These are phyloP conservation scores for Xenopus tropicalis DNA, from an alignment of 2,113 vertebrate genomes.

Conservation along the genomic window UCB_Xtro_10.0 CM004447.2:31178001-31178500, in stretches of 20 bases:
- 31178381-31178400: slow-evolving; percentile 17
- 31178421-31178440: slow-evolving; percentile 33
- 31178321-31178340: slow-evolving; percentile 42
- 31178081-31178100: slow-evolving; percentile 21
- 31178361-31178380: slow-evolving; percentile 1
- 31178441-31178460: slow-evolving; percentile 8
- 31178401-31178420: slow-evolving; percentile 32
- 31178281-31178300: slow-evolving; percentile 37
- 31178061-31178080: slow-evolving; percentile 39
- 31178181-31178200: slow-evolving; percentile 32
- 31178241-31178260: slow-evolving; percentile 27
- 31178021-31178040: slow-evolving; percentile 43
- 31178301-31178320: slow-evolving; percentile 28
- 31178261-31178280: slow-evolving; percentile 37
- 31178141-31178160: slow-evolving; percentile 32
- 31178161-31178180: slow-evolving; percentile 32
- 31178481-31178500: neutral
- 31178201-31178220: slow-evolving; percentile 43
- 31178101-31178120: slow-evolving; percentile 35
- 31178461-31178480: neutral
- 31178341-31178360: slow-evolving; percentile 37
- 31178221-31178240: slow-evolving; percentile 26
- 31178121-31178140: slow-evolving; percentile 41
- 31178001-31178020: slow-evolving; percentile 28
- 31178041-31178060: slow-evolving; percentile 40